A percentile compares a stretch with the other conserved stretches of the same genome.
Evolutionary conservation across 2,113 vertebrate species (phyloP).

Genomic region (Motacilla alba): DNA sequence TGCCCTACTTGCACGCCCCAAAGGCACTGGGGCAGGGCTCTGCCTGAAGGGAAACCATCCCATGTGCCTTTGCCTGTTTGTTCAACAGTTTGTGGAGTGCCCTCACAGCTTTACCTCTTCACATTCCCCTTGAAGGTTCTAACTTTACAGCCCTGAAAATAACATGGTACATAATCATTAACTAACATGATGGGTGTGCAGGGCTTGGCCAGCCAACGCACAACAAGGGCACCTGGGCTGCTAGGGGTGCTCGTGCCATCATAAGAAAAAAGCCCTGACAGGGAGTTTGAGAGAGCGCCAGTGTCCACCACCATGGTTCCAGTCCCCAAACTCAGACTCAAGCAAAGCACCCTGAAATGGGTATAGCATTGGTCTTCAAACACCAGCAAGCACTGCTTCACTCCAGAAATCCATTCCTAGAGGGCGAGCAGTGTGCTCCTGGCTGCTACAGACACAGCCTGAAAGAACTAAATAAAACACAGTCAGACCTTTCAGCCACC

Average conservation of each 20-base stretch:
- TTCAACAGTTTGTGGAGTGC: background rate
- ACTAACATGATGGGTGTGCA: background rate
- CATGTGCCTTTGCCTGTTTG: background rate
- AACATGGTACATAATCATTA: background rate
- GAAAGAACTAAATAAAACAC: background rate
- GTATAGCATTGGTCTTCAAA: background rate
- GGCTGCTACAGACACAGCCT: background rate
- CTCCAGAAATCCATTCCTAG: background rate
- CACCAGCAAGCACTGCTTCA: background rate
- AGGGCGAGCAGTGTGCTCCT: background rate
- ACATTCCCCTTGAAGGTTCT: background rate
- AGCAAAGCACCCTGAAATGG: background rate
- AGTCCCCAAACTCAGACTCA: background rate
- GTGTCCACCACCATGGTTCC: background rate
- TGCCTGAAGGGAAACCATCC: background rate
- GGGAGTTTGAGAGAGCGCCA: background rate
- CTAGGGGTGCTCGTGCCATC: background rate
- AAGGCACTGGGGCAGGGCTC: background rate
- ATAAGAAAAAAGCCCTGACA: background rate
- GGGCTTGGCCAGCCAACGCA: background rate
- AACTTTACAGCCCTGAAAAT: background rate
- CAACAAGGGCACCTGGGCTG: background rate
- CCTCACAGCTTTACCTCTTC: background rate
- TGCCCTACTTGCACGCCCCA: rapidly evolving
- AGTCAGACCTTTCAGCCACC: background rate